A percentile compares a stretch with the other conserved stretches of the same genome.
Evolutionary conservation across 1,140 invertebrate genomes (phyloP).

Genomic region (Polypedilum pembai): DNA sequence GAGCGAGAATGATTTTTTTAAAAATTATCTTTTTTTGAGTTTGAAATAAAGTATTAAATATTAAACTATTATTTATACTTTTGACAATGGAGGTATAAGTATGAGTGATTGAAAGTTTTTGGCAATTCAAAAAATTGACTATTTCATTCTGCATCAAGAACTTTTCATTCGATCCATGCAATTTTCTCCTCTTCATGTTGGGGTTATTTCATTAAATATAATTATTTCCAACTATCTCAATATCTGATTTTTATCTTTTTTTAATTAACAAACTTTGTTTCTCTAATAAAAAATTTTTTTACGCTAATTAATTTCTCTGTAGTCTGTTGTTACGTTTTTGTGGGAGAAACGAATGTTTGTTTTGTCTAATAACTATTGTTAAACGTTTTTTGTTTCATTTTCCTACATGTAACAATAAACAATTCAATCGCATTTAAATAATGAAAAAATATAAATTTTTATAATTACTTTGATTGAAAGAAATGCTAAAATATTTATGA

Average conservation of each 20-base stretch:
- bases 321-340: not conserved
- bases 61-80: not conserved
- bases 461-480: not conserved
- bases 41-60: not conserved
- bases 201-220: not conserved
- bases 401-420: conserved; percentile 1
- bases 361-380: not conserved
- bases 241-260: conserved; percentile 2
- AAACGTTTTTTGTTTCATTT: not conserved
- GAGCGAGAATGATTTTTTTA: not conserved
- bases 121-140: conserved; percentile 6
- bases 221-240: not conserved
- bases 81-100: not conserved
- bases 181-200: not conserved
- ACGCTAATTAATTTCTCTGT: not conserved
- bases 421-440: not conserved
- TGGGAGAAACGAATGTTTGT: not conserved
- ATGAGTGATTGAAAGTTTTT: not conserved
- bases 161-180: not conserved
- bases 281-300: not conserved
- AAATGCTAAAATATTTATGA: no score
- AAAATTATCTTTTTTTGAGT: not conserved
- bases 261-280: not conserved
- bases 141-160: conserved; percentile 2
- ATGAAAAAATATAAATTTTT: not conserved